Evolutionary conservation across 2,113 vertebrate genomes (phyloP), one percentile per base, ranked within the genome.

Genomic region (Tautogolabrus adspersus): DNA sequence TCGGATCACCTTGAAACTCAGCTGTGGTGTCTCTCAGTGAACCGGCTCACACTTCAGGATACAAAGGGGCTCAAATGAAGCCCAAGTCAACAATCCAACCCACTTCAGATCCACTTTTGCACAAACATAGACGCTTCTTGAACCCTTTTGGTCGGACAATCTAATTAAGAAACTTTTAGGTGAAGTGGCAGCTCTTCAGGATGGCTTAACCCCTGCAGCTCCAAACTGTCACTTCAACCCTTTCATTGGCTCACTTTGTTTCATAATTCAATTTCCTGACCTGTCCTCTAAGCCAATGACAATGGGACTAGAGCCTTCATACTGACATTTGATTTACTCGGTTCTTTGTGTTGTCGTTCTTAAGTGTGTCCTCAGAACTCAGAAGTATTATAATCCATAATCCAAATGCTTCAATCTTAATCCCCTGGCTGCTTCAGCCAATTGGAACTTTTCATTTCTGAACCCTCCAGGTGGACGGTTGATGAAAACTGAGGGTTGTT

Each of bases 131-230:
- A 57, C 16, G 23, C 47, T 18, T 4, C 60, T 7, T 51, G 40
- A 42, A 30, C 54, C 67, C 76, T 81, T 82, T 84, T 82, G 26
- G 78, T 84, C 63, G 54, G 42, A 19, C 75, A 80, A 88, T 87
- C 84, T 82, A 85, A 89, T 93, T 91, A 90, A 71, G 75, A 86
- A 87, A 77, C 73, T 72, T 79, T 86, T 57, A 79, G 75, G 83
- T 88, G 81, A 88, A 91, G 87, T 89, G 84, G 23, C 37, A 72
- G 75, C 74, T 52, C 68, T 85, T 86, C 76, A 85, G 79, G 87
- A 62, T 37, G 70, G 82, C 83, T 91, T 89, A 91, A 86, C 83
- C 80, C 73, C 46, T 7, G 9, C 46, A 47, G 72, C 75, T 59
- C 79, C 66, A 54, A 13, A 78, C 85, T 64, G 84, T 86, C 79